Evolutionary conservation across 1,140 invertebrate species (phyloP).

Genomic region (Drosophila ogumai): DNA sequence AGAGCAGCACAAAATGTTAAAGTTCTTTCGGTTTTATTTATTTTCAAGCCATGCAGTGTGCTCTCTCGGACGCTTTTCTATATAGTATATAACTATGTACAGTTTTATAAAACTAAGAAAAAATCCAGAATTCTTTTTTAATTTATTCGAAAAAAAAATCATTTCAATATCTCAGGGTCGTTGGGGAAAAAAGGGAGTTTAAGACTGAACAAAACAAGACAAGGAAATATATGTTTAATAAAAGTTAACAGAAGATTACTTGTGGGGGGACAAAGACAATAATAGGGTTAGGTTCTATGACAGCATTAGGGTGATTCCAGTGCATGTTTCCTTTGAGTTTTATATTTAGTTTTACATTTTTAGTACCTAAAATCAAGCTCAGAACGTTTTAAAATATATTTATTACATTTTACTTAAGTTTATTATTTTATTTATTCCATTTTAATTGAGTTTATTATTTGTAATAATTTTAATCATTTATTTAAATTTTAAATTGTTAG

Average conservation of each 20-base stretch:
- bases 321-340: constrained; percentile 28
- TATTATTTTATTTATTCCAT: neutral
- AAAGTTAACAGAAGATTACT: constrained; percentile 5
- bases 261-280: constrained; percentile 32
- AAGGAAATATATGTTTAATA: constrained; percentile 24
- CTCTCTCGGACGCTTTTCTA: constrained; percentile 83
- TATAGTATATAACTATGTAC: constrained; percentile 40
- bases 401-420: constrained; percentile 2
- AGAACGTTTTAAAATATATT: neutral
- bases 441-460: constrained; percentile 3
- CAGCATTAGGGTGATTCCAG: constrained; percentile 61
- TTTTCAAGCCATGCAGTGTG: constrained; percentile 84
- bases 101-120: constrained; percentile 38
- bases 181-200: neutral
- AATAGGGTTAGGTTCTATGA: constrained; percentile 38
- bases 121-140: constrained; percentile 12
- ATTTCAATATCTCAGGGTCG: neutral
- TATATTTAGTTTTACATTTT: neutral
- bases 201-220: constrained; percentile 14
- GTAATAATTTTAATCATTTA: neutral
- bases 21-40: constrained; percentile 9
- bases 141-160: constrained; percentile 7
- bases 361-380: constrained; percentile 23
- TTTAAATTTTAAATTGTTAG: neutral
- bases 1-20: constrained; percentile 46